Conservation (phyloP, 1,140 invertebrate species). For the Dufourea novaeangliae region DNA sequence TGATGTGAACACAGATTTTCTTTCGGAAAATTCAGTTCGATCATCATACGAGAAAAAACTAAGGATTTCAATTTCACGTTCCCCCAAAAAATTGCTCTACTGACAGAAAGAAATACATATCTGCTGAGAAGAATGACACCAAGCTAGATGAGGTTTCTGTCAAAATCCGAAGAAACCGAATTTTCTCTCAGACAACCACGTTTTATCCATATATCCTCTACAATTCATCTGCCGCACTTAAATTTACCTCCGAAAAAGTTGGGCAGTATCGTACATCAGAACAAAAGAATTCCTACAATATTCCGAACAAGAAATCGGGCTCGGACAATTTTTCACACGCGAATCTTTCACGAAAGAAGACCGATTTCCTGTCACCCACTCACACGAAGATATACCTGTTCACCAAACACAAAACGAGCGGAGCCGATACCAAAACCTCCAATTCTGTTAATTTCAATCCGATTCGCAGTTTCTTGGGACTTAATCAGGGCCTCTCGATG, state of each 20-base stretch:
- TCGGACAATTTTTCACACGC: background rate
- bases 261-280: background rate
- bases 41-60: background rate
- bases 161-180: background rate
- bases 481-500: slow-evolving; percentile 19
- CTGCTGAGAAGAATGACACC: too few species aligned
- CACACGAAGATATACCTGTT: too few species aligned
- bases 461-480: slow-evolving; percentile 13
- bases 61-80: background rate
- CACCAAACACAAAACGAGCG: background rate
- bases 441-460: background rate
- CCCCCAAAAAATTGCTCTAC: background rate
- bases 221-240: background rate
- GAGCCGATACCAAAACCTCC: too few species aligned
- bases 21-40: background rate
- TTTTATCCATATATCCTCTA: background rate
- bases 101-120: too few species aligned
- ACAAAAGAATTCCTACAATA: background rate
- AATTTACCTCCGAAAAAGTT: background rate
- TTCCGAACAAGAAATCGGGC: background rate
- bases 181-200: background rate
- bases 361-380: too few species aligned
- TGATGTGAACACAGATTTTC: background rate
- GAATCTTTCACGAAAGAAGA: background rate
- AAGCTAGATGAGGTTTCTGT: too few species aligned